Conservation (phyloP, 2,888 invertebrate genomes). For the Drymonia ruficornis region DNA sequence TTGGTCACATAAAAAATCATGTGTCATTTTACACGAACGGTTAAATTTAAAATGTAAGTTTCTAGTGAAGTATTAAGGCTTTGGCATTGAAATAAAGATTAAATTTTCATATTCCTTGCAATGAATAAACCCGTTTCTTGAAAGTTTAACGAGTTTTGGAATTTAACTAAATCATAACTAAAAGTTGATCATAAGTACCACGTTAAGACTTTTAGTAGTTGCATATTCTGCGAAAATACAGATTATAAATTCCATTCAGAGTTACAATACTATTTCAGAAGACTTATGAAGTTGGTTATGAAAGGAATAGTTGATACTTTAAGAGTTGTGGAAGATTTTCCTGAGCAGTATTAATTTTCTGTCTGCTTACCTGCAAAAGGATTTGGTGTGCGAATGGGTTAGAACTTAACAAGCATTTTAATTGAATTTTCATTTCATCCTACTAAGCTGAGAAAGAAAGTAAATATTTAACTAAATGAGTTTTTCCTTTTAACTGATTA, state of each 20-base stretch:
- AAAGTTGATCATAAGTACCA: conserved; percentile 28
- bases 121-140: conserved; percentile 26
- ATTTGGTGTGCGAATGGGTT: too few relatives aligned
- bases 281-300: neutral
- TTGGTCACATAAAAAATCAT: too few relatives aligned
- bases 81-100: conserved; percentile 1
- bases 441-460: conserved; percentile 13
- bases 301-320: neutral
- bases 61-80: too few relatives aligned
- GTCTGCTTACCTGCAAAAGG: neutral
- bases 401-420: neutral
- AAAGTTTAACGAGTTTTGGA: conserved; percentile 39
- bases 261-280: neutral
- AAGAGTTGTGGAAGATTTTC: neutral
- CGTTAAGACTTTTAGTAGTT: conserved; percentile 24
- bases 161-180: conserved; percentile 39
- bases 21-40: too few relatives aligned
- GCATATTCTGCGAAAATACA: conserved; percentile 24
- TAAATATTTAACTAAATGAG: conserved; percentile 34
- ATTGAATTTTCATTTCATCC: neutral
- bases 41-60: too few relatives aligned
- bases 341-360: neutral
- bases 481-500: conserved; percentile 40
- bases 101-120: conserved; percentile 17
- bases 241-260: conserved; percentile 16